Base-by-base conservation (phyloP, 2,888 invertebrate species). In the Pandemis heparana region DNA sequence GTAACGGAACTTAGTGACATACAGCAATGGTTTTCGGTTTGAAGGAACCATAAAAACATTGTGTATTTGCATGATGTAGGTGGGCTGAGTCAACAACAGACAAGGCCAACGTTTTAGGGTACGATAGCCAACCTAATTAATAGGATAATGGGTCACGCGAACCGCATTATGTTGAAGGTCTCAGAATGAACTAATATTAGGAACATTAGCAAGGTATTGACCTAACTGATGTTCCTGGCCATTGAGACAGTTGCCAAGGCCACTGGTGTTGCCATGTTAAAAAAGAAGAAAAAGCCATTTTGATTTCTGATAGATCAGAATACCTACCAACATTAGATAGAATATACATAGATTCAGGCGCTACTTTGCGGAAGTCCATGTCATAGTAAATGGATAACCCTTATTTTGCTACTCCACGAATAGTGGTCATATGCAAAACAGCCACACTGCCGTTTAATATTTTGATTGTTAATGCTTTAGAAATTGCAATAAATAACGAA, bases 71-170 rank as follows among this genome's bases (percentile, higher is more conserved):
- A 61, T 56, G 23, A 51, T 62, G 71, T 79, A 75, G 75, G 77
- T 77, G 76, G 76, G 79, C 38, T 70, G 76, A 79, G 75, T 76
- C 72, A 82, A 82, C 81, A 60, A 14, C n/a, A 60, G 71, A 53
- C 75, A 75, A 79, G 80, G 80, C 77, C 78, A 76, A 64, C 62
- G 78, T 77, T 78, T 78, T 69, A 63, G 77, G 82, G 79, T 77
- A 76, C 75, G 78, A 77, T 79, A 75, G 74, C 65, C 59, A 43
- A 64, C 80, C 70, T 78, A 78, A 84, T 84, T 85, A 84, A 83
- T 82, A 79, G 82, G 81, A 77, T 75, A 73, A 73, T 73, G 68
- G 78, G 85, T 81, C 87, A 86, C 86, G 85, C 84, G 71, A 87
- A 82, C 81, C 79, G 75, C 79, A 76, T 70, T 72, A 75, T 78